Evolutionary conservation across 2,888 invertebrate species (phyloP), one percentile per base, ranked within the genome.

Genomic region (Limnephilus marmoratus): DNA sequence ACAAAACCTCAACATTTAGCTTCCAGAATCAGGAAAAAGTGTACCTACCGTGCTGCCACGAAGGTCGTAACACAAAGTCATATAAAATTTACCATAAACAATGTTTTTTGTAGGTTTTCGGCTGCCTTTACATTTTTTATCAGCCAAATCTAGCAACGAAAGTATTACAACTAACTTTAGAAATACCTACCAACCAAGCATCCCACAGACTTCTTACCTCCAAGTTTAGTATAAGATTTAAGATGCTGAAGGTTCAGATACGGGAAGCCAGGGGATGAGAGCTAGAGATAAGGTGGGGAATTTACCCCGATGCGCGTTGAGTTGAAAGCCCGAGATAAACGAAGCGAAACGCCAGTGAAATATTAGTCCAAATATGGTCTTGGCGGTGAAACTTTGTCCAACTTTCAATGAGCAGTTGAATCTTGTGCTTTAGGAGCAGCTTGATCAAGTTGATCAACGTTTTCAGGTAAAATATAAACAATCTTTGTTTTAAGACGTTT

Each of bases 321-420:
- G 45, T 29, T 29, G 45, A 45, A 86, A 86, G 45, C 45, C 45
- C 13, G 86, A 86, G 86, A 86, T 86, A 86, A 86, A 86, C 41
- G 86, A 86, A 86, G 18, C 49, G 68, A 68, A 68, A 68, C 68
- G 68, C 68, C 68, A 13, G 86, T 49, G 86, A 86, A 86, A 86
- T 86, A 86, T 86, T 86, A 45, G 45, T 12, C 86, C n/a, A 29
- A 86, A 45, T 68, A 68, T 68, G 68, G 68, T 68, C 68, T 68
- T n/a, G 68, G 68, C 68, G 68, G 68, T 24, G 68, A 68, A 68
- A 68, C 68, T 68, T 68, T 68, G 24, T 24, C 9, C 24, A 68
- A 68, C 68, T 68, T 68, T 68, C 68, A 68, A 68, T 68, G 68
- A 68, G 68, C 24, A 68, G 68, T 68, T 68, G 68, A 68, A 68